Evolutionary conservation across 2,888 invertebrate species (phyloP).

Genomic region (Leptinotarsa tumamoca): DNA sequence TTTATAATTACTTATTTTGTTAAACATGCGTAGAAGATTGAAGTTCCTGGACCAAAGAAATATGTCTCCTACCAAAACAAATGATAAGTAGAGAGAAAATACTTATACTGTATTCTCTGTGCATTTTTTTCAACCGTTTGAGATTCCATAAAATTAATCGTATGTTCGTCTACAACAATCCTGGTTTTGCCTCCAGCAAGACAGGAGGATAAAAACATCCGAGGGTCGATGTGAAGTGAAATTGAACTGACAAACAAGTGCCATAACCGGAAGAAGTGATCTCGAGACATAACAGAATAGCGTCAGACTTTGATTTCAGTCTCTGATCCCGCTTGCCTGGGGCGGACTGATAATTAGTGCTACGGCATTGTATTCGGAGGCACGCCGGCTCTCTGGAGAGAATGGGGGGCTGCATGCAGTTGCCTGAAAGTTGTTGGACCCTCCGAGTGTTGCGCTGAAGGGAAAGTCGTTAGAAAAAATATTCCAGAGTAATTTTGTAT

Average conservation of each 20-base stretch:
- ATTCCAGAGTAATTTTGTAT: not conserved
- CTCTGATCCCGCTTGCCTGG: constrained; percentile 33
- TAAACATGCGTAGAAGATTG: too few species aligned
- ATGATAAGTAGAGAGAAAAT: too few species aligned
- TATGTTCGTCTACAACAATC: not conserved
- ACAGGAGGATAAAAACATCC: constrained; percentile 30
- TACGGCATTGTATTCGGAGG: constrained; percentile 51
- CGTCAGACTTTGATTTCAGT: constrained; percentile 19
- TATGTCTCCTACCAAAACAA: too few species aligned
- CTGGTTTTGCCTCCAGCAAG: not conserved
- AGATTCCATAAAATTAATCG: constrained; percentile 11
- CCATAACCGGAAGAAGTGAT: constrained; percentile 36
- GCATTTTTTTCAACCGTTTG: not conserved
- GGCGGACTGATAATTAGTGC: constrained; percentile 51
- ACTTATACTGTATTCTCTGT: too few species aligned
- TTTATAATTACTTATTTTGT: too few species aligned
- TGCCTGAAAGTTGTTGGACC: constrained; percentile 22
- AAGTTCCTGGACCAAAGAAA: too few species aligned
- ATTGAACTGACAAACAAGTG: constrained; percentile 38
- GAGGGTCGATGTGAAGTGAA: constrained; percentile 29
- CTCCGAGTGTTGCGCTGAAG: not conserved
- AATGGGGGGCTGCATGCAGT: constrained; percentile 1
- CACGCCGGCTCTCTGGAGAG: constrained; percentile 48
- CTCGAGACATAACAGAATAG: constrained; percentile 28
- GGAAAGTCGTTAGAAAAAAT: constrained; percentile 1